Base-by-base conservation (phyloP, 2,888 invertebrate genomes). In the Agrotis puta region DNA sequence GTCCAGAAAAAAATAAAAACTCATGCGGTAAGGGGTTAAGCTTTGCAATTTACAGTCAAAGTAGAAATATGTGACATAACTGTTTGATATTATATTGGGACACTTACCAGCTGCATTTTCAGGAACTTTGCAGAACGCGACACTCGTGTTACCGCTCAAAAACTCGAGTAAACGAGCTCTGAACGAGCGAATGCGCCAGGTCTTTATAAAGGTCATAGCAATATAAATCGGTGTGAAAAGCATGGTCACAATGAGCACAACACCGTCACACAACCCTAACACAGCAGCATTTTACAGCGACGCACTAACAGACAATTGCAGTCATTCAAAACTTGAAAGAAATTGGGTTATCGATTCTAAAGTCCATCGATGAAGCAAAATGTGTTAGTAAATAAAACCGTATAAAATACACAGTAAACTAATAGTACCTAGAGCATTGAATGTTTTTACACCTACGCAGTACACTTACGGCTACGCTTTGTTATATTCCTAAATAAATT, bases 151-250 rank as follows among this genome's bases (percentile, higher is more conserved):
- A 64, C 97, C 97, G 65, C 93, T 95, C 62, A 97, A 89, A 83
- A 97, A 97, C 85, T 97, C 97, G 50, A 97, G 96, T 62, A 98
- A 96, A 86, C 98, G 97, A 86, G 97, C 96, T 88, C 97, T 97
- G 77, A 98, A 96, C 39, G 97, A 97, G 64, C 97, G 97, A 79
- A 98, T 97, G 68, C 98, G 97, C 97, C 98, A 98, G 90, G 98
- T 97, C 93, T 98, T 98, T 84, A 98, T 94, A 92, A 98, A 97
- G 78, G 98, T 98, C 88, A 98, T 98, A 89, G 98, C 97, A 95
- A 98, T 97, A 92, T 98, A 98, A 93, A 98, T 98, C 65, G 98
- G 94, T 51, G 98, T 98, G 87, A 98, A 97, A 91, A 98, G 93
- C 98, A 98, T 98, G 80, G 77, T 94, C 78, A 84, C 83, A 87